Evolutionary conservation across 2,888 invertebrate species (phyloP).

Genomic region (Eucriotettix oculatus): DNA sequence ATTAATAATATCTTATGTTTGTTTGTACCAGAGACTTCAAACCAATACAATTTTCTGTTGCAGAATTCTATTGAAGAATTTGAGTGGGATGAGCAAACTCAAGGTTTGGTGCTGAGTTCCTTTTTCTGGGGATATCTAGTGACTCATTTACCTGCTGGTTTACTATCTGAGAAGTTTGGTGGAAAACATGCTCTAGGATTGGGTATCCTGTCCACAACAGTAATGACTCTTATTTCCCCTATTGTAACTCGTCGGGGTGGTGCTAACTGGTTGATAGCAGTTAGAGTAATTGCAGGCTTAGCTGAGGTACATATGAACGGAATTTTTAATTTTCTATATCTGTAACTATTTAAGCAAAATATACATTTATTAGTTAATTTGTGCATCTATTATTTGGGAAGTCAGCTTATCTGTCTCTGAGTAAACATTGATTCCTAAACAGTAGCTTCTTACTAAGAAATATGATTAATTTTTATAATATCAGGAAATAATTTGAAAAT

Average conservation of each 20-base stretch:
- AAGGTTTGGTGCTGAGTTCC: slow-evolving; percentile 61
- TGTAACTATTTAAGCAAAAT: no score
- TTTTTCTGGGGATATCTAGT: slow-evolving; percentile 77
- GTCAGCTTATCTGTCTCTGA: no score
- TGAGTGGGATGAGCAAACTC: slow-evolving; percentile 51
- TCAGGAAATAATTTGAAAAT: no score
- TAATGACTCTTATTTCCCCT: slow-evolving; percentile 69
- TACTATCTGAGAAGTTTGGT: slow-evolving; percentile 64
- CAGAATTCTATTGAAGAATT: slow-evolving; percentile 21
- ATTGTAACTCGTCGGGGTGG: slow-evolving; percentile 42
- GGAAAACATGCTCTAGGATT: slow-evolving; percentile 71
- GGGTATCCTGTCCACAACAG: slow-evolving; percentile 65
- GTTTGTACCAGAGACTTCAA: not conserved
- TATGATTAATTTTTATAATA: no score
- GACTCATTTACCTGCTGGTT: slow-evolving; percentile 66
- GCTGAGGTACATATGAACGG: slow-evolving; percentile 43
- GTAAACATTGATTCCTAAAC: no score
- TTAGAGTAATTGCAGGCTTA: slow-evolving; percentile 64
- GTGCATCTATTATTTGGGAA: no score
- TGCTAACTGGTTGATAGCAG: slow-evolving; percentile 47
- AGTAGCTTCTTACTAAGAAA: no score
- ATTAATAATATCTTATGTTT: not conserved
- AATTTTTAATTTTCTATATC: no score
- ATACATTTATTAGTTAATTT: no score
- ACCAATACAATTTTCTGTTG: not conserved